These are phyloP conservation scores for Heliconius erato DNA, from an alignment of 2,888 invertebrate genomes.

Conservation along the genomic window DNA sequence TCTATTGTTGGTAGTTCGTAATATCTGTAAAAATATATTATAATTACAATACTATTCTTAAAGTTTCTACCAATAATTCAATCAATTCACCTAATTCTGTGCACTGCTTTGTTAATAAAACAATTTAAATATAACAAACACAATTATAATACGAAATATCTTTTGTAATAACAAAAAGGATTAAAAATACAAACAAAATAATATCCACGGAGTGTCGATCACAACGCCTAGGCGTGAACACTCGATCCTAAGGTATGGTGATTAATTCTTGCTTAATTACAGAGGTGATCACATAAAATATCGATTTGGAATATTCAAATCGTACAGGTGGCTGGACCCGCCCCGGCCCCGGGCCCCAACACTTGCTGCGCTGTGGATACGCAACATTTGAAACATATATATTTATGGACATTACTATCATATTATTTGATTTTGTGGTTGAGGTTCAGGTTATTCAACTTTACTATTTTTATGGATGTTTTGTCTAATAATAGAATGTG, in stretches of 20 bases:
- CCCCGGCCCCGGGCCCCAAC: slow-evolving; percentile 74
- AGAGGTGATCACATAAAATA: slow-evolving; percentile 80
- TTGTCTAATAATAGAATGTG: background rate
- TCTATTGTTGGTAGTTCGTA: background rate
- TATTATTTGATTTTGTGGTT: slow-evolving; percentile 37
- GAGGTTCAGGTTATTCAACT: slow-evolving; percentile 36
- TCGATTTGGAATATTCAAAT: slow-evolving; percentile 80
- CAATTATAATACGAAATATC: too few species aligned
- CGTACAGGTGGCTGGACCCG: slow-evolving; percentile 79
- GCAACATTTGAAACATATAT: slow-evolving; percentile 45
- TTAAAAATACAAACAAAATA: slow-evolving; percentile 25
- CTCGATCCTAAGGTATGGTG: slow-evolving; percentile 63
- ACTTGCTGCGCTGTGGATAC: slow-evolving; percentile 59
- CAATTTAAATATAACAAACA: background rate
- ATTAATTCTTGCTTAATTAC: slow-evolving; percentile 81
- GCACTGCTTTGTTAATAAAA: background rate
- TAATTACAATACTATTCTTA: too few species aligned
- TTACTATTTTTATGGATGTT: background rate
- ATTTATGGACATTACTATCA: slow-evolving; percentile 42
- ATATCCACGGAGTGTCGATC: slow-evolving; percentile 63
- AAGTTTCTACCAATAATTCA: background rate
- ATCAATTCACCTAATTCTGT: background rate
- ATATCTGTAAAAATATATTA: too few species aligned
- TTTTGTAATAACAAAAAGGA: background rate
- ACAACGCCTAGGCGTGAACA: slow-evolving; percentile 76